These are phyloP conservation scores for Anguilla pacifica DNA, from an alignment of 2,797 vertebrate species.

Conservation along the genomic window DNA sequence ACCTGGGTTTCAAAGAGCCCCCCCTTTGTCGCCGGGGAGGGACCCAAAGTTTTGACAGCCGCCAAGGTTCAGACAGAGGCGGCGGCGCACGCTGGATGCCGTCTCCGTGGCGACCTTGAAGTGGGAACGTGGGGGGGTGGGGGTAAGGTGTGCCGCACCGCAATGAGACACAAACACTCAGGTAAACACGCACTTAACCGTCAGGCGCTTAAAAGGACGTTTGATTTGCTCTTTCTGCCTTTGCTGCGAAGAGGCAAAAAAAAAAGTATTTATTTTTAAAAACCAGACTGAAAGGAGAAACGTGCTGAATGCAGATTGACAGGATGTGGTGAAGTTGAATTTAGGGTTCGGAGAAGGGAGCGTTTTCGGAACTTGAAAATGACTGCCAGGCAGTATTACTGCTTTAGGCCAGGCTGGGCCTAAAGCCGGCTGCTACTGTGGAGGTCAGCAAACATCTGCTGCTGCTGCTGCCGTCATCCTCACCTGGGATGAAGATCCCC, in stretches of 20 bases:
- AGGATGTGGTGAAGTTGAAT: not conserved
- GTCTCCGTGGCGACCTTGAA: slow-evolving; percentile 24
- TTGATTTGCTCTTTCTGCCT: slow-evolving; percentile 8
- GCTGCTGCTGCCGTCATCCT: too few relatives aligned
- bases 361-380: not conserved
- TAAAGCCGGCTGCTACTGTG: not conserved
- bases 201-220: slow-evolving; percentile 5
- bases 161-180: not conserved
- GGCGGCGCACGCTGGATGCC: slow-evolving; percentile 20
- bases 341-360: not conserved
- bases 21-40: slow-evolving; percentile 27
- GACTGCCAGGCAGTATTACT: too few relatives aligned
- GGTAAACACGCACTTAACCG: slow-evolving; percentile 30
- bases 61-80: slow-evolving; percentile 30
- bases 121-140: slow-evolving; percentile 5
- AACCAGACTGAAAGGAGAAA: not conserved
- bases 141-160: not conserved
- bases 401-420: not conserved
- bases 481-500: too few relatives aligned
- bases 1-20: not conserved
- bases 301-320: not conserved
- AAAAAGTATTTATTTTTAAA: slow-evolving; percentile 37
- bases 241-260: slow-evolving; percentile 56
- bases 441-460: not conserved
- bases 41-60: slow-evolving; percentile 35